Evolutionary conservation across 2,113 vertebrate species (phyloP).

Genomic region (Raja brachyura): DNA sequence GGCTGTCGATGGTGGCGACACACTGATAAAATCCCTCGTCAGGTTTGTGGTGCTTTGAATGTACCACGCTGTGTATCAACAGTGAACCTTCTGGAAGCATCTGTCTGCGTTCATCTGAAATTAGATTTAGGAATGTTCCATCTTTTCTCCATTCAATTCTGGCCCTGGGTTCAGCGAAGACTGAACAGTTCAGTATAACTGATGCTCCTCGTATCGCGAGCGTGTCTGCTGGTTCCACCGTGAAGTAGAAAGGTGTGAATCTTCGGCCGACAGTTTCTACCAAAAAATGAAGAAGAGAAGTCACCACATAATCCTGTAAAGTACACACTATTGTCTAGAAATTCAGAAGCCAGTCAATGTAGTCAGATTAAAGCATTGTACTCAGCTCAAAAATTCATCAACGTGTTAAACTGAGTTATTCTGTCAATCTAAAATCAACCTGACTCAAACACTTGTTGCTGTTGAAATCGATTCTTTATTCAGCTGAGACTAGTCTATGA

Average conservation of each 20-base stretch:
- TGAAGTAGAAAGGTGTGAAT: slow-evolving; percentile 88
- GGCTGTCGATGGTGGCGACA: slow-evolving; percentile 82
- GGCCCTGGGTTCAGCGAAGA: slow-evolving; percentile 63
- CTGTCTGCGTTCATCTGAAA: slow-evolving; percentile 77
- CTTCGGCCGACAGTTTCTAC: slow-evolving; percentile 66
- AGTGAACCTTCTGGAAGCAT: slow-evolving; percentile 82
- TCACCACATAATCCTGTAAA: neutral
- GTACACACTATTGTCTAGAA: no score
- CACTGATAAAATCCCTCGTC: slow-evolving; percentile 95
- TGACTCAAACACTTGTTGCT: no score
- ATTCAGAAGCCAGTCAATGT: no score
- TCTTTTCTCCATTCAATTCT: slow-evolving; percentile 93
- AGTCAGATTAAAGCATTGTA: no score
- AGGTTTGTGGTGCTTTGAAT: slow-evolving; percentile 95
- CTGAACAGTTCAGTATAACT: slow-evolving; percentile 82
- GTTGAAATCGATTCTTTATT: no score
- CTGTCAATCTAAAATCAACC: no score
- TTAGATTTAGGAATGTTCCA: slow-evolving; percentile 79
- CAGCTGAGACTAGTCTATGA: no score
- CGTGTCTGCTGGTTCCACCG: slow-evolving; percentile 75
- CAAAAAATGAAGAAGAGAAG: slow-evolving; percentile 38
- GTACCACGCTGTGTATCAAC: slow-evolving; percentile 74
- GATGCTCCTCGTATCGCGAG: slow-evolving; percentile 69
- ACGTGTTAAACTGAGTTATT: no score
- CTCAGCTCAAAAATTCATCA: no score